Conservation (phyloP, 2,888 invertebrate species). For the Himalopsyche tibetana region DNA sequence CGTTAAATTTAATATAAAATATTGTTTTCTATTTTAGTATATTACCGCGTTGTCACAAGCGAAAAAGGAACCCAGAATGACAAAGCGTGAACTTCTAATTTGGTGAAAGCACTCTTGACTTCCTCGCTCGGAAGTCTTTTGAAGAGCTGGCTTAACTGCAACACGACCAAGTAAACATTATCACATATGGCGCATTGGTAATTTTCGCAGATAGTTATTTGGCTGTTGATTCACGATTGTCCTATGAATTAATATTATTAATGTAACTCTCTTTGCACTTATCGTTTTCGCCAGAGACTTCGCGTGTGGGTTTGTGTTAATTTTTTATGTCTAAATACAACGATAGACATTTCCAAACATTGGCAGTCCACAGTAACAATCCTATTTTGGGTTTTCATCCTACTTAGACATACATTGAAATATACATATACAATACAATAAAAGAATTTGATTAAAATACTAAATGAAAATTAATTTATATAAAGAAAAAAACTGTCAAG, state of each 20-base stretch:
- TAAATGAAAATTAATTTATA: too few species aligned
- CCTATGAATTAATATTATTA: constrained; percentile 10
- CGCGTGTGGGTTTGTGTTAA: not conserved
- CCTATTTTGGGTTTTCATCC: too few species aligned
- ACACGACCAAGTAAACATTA: not conserved
- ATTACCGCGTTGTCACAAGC: not conserved
- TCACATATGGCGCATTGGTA: not conserved
- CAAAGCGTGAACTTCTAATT: constrained; percentile 28
- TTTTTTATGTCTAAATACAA: not conserved
- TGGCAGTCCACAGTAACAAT: too few species aligned
- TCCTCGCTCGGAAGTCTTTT: not conserved
- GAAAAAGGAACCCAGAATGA: not conserved
- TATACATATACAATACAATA: too few species aligned
- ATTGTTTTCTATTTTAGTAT: constrained; percentile 35
- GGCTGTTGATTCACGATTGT: not conserved
- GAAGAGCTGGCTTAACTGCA: not conserved
- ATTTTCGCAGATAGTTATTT: not conserved
- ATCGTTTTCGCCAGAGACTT: not conserved
- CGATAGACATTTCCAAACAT: too few species aligned
- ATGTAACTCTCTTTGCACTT: not conserved
- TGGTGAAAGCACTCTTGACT: constrained; percentile 36
- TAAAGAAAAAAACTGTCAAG: too few species aligned
- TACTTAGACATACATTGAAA: too few species aligned
- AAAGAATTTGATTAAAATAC: too few species aligned
- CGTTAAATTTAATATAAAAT: not conserved